Evolutionary conservation across 2,888 invertebrate species (phyloP).

Genomic region (Drosophila nr. perissopoda): DNA sequence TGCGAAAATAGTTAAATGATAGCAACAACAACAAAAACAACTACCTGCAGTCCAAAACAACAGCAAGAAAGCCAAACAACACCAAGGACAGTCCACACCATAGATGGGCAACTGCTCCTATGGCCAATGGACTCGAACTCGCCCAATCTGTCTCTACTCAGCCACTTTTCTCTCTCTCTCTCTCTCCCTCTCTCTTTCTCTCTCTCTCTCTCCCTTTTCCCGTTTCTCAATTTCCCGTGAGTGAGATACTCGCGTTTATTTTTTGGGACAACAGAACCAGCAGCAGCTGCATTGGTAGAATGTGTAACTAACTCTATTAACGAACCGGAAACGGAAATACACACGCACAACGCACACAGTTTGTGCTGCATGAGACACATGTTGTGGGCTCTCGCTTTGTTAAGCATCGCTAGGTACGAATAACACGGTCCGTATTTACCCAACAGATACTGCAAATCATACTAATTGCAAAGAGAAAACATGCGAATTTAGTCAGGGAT

Average conservation of each 20-base stretch:
- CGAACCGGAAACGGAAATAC: slow-evolving; percentile 80
- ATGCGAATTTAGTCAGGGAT: background rate
- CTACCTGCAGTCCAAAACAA: slow-evolving; percentile 46
- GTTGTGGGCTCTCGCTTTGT: slow-evolving; percentile 43
- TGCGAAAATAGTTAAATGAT: slow-evolving; percentile 79
- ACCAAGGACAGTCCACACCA: slow-evolving; percentile 33
- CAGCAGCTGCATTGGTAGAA: slow-evolving; percentile 49
- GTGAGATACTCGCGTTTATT: slow-evolving; percentile 49
- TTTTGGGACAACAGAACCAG: slow-evolving; percentile 31
- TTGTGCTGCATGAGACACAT: slow-evolving; percentile 47
- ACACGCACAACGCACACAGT: slow-evolving; percentile 33
- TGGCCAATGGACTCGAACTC: slow-evolving; percentile 27
- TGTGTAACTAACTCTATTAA: slow-evolving; percentile 83
- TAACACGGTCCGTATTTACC: background rate
- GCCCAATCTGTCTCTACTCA: background rate
- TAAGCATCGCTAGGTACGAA: slow-evolving; percentile 5
- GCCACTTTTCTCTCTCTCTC: background rate
- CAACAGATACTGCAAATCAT: background rate
- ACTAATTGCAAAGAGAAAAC: background rate
- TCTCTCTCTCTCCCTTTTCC: background rate
- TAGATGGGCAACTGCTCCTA: slow-evolving; percentile 15
- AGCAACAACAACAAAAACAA: slow-evolving; percentile 35
- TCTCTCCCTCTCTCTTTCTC: background rate
- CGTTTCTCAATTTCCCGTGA: slow-evolving; percentile 12
- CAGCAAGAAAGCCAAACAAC: slow-evolving; percentile 48